Percentiles rank a stretch among this genome's conserved stretches.
These are phyloP conservation scores for Pterocles orientalis DNA, from an alignment of 2,113 vertebrate genomes.

Conservation along the genomic window DNA sequence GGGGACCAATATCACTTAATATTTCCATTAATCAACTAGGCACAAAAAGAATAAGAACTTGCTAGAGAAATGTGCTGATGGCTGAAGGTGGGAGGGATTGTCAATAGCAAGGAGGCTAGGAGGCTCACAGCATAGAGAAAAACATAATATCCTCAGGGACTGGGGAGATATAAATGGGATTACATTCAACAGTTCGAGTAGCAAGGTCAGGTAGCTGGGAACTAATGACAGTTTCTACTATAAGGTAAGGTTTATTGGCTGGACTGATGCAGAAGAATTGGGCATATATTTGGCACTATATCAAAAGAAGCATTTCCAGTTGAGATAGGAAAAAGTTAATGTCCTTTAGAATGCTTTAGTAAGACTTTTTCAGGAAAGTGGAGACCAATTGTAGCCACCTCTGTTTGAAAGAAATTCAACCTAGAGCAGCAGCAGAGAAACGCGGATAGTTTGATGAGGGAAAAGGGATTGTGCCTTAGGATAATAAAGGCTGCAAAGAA, in stretches of 20 bases:
- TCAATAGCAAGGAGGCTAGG: conserved; percentile 19
- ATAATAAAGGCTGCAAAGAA: not conserved
- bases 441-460: not conserved
- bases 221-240: conserved; percentile 27
- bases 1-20: conserved; percentile 18
- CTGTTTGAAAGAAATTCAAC: not conserved
- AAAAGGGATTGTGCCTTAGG: not conserved
- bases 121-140: conserved; percentile 2
- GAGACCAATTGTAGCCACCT: not conserved
- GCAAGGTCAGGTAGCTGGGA: conserved; percentile 33
- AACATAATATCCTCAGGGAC: not conserved
- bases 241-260: not conserved
- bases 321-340: not conserved
- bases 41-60: conserved; percentile 20
- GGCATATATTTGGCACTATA: not conserved
- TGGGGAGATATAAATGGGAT: conserved; percentile 30
- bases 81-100: conserved; percentile 1
- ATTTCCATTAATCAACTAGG: conserved; percentile 56
- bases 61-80: conserved; percentile 27
- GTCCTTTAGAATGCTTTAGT: not conserved
- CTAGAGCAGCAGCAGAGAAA: not conserved
- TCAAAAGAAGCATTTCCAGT: conserved; percentile 16
- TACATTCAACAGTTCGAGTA: conserved; percentile 11
- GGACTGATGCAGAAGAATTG: not conserved
- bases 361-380: not conserved